Conservation (phyloP, 92 coral and sea anemone genomes). For the Phymanthus crucifer region DNA sequence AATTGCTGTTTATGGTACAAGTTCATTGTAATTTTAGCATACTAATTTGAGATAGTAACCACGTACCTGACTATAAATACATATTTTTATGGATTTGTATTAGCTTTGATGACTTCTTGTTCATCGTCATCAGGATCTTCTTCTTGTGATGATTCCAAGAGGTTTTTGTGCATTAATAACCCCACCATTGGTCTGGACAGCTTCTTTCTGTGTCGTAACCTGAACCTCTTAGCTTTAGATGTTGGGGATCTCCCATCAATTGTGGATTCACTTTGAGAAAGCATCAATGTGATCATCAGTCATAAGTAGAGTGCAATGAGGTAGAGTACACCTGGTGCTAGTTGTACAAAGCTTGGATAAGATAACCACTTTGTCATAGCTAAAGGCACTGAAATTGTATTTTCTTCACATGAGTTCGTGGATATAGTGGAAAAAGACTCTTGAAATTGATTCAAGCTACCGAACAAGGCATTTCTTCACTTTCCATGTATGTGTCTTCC, state of each 20-base stretch:
- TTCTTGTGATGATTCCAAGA: constrained; percentile 8
- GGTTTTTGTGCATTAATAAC: not conserved
- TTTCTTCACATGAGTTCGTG: too few relatives aligned
- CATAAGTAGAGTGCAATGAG: too few relatives aligned
- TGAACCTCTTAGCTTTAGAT: constrained; percentile 20
- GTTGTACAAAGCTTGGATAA: too few relatives aligned
- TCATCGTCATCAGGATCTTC: constrained; percentile 16
- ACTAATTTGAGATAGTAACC: not conserved
- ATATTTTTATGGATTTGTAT: not conserved
- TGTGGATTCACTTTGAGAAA: constrained; percentile 19
- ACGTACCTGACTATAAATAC: too few relatives aligned
- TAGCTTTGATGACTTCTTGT: not conserved
- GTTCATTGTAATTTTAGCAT: not conserved
- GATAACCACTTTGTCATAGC: too few relatives aligned
- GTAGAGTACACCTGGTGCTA: too few relatives aligned
- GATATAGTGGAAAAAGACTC: too few relatives aligned
- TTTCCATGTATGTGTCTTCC: too few relatives aligned
- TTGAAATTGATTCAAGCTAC: too few relatives aligned
- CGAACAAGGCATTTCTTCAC: too few relatives aligned
- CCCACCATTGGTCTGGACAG: constrained; percentile 31
- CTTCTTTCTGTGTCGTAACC: constrained; percentile 47
- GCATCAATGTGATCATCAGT: not conserved
- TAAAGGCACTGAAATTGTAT: too few relatives aligned
- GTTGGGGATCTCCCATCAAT: constrained; percentile 22
- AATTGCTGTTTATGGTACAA: too few relatives aligned